Evolutionary conservation across 2,797 vertebrate genomes (phyloP).

Genomic region (Oreortyx pictus): DNA sequence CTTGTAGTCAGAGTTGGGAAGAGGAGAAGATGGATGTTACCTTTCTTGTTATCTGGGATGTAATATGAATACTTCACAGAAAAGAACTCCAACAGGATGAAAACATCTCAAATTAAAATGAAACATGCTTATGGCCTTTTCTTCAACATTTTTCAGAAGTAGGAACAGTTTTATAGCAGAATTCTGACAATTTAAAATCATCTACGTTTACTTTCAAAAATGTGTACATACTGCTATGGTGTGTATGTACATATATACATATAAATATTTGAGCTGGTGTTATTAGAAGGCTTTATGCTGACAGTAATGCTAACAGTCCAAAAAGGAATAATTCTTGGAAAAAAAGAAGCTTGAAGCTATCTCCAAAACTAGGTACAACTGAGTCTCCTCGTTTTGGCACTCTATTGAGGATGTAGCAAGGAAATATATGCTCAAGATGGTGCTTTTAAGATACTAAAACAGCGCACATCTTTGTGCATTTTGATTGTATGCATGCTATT

Average conservation of each 20-base stretch:
- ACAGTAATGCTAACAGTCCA: too few species aligned
- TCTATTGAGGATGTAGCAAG: neutral
- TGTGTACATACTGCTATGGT: too few species aligned
- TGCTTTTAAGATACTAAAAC: neutral
- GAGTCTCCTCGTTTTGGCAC: neutral
- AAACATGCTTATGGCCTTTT: neutral
- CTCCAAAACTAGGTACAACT: neutral
- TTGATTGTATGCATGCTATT: neutral
- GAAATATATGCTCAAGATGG: neutral
- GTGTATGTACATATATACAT: too few species aligned
- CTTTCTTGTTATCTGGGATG: neutral
- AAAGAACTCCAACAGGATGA: neutral
- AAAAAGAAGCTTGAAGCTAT: too few species aligned
- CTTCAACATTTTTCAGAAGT: neutral
- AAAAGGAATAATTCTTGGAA: too few species aligned
- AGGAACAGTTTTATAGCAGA: neutral
- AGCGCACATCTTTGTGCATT: neutral
- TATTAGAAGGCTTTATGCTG: too few species aligned
- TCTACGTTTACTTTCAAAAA: neutral
- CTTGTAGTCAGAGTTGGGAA: neutral
- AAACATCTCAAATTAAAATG: neutral
- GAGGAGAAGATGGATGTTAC: constrained; percentile 5
- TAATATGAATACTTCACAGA: neutral
- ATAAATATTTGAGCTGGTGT: too few species aligned
- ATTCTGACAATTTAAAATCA: neutral